Base-by-base conservation (phyloP, 2,888 invertebrate genomes). In the Phyllotreta striolata region DNA sequence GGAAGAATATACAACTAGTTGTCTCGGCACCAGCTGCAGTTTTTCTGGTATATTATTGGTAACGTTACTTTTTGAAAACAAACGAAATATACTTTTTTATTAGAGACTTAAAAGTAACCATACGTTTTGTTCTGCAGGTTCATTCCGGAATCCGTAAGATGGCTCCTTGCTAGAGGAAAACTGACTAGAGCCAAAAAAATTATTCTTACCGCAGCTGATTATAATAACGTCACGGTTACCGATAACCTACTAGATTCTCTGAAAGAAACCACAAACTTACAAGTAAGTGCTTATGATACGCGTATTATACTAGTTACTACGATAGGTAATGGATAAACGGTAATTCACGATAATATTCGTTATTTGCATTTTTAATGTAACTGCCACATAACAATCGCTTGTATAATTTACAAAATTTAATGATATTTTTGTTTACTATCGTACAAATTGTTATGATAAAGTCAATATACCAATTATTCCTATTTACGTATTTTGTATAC, bases 91-190 rank as follows among this genome's bases (percentile, higher is more conserved):
- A n/a, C n/a, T n/a, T n/a, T n/a, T n/a, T n/a, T n/a, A n/a, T n/a
- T n/a, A n/a, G n/a, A n/a, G n/a, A n/a, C n/a, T n/a, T n/a, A n/a
- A n/a, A n/a, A n/a, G n/a, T n/a, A n/a, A n/a, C n/a, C n/a, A n/a
- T 38, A 47, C 49, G 46, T 49, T 9, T 8, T 34, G 8, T 37
- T 37, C 52, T 60, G 9, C 14, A 85, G 85, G 82, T 74, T 85
- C 35, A 82, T 89, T 14, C 89, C 89, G 0, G 89, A 89, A 78
- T 89, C 88, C 0, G 86, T 88, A 0, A 80, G 89, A 67, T 89
- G 89, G 89, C 78, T 89, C 12, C 78, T 88, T 59, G 86, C 87
- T 0, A 85, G 86, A 46, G 81, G 85, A 44, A 80, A 84, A 66
- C 82, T 83, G 40, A 79, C 82, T 47, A 83, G 85, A 72, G 89